Base-by-base conservation (phyloP, 2,797 vertebrate genomes). In the Cryptoblepharus egeriae region DNA sequence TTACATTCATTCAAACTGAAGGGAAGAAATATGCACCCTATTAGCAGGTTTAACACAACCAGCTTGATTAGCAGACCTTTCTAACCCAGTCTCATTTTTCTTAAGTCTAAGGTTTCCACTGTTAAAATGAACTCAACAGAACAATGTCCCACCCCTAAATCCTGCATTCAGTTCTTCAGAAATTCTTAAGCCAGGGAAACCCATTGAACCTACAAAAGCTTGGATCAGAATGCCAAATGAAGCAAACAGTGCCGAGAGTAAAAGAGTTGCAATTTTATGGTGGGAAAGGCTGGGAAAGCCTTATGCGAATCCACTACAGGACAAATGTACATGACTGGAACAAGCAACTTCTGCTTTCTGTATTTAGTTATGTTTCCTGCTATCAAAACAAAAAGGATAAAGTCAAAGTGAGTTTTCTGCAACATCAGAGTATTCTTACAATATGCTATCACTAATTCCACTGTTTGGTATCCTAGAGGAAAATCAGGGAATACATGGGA, bases 141-240 rank as follows among this genome's bases (percentile, higher is more conserved):
- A 81, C 49, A 75, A 67, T 81, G 61, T 74, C 30, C 61, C 61
- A 75, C 26, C 79, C 35, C 79, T 9, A 49, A 65, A 74, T 74
- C 60, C 60, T 72, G 35, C 71, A 67, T 75, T 81, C 45, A 81
- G 72, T 42, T 67, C 35, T 63, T 75, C 61, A 81, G 63, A 67
- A 74, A 81, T 57, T 63, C 49, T 42, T 63, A 65, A 67, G 24
- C 79, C 28, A 67, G 15, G 65, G 71, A 81, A 81, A 65, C 26
- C 49, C 30, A 57, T 16, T 81, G 61, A 81, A 57, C 26, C 61
- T 24, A 39, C 74, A 74, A 37, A 20, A 65, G 16, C 11, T 75
- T 81, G 60, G 61, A 74, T 57, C n/a, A 67, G 79, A 81, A 74
- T 73, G 60, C 70, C 63, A 65, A 81, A 74, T 74, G 28, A 81